Base-by-base conservation (phyloP, 2,888 invertebrate genomes). In the Limnephilus rhombicus region DNA sequence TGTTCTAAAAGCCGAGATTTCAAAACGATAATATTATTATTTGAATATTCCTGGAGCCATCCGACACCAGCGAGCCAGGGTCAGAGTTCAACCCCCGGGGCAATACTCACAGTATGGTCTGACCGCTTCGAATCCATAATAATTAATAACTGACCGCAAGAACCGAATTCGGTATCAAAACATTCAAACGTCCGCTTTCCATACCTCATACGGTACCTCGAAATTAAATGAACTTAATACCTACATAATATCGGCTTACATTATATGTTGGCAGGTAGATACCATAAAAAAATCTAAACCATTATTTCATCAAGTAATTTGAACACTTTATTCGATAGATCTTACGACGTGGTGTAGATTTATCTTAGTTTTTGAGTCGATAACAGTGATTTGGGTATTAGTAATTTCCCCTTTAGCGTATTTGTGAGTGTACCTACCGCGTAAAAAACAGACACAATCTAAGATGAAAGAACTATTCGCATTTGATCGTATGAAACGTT, bases 81-180 rank as follows among this genome's bases (percentile, higher is more conserved):
- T 92, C 91, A 85, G 45, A 37, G 91, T 85, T 89, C 90, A 80
- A 24, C 31, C 80, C 91, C 89, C 90, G 90, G 87, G 91, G 92
- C 92, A 82, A 81, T 80, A 89, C 85, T 53, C 89, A 92, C 91
- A 90, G 80, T 53, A 90, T 81, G 90, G 85, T 91, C 91, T 31
- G 90, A 93, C 93, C 93, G 93, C 92, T 90, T 90, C 93, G 92
- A 92, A 92, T 93, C 89, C 92, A 93, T 92, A 93, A 93, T 93
- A 93, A 93, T 93, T 93, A 93, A 93, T 93, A 93, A 92, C 92
- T 85, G 90, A 53, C 85, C 89, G 37, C 85, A 53, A 80, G 91
- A 82, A 89, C 88, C 82, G n/a, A 88, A 88, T 89, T 83, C 88
- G 88, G 89, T 91, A 89, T 53, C 82, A 91, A 87, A 91, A 41